phyloP scores from a whole-genome alignment of 2,888 invertebrate species.

The Ophraella communa region DNA sequence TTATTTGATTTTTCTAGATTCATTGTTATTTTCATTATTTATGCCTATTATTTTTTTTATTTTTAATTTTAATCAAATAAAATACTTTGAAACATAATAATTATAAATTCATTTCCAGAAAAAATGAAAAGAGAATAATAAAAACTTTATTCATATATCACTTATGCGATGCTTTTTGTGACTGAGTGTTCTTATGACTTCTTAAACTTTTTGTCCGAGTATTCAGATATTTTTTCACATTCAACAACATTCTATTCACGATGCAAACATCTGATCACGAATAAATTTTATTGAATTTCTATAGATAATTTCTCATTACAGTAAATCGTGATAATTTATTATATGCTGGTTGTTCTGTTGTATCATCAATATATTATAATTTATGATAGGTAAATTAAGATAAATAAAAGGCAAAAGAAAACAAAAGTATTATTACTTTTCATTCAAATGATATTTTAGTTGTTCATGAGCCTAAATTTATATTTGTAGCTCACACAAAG shows the following conservation, averaged over 20 bases:
- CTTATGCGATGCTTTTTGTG: too few relatives aligned
- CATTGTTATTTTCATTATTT: too few relatives aligned
- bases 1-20: too few relatives aligned
- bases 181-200: too few relatives aligned
- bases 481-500: slow-evolving; percentile 10
- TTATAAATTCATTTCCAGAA: too few relatives aligned
- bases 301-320: neutral
- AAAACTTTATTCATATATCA: too few relatives aligned
- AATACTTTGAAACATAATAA: too few relatives aligned
- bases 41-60: too few relatives aligned
- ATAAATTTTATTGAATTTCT: neutral
- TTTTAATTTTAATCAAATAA: too few relatives aligned
- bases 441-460: slow-evolving; percentile 16
- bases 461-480: slow-evolving; percentile 17
- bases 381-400: neutral
- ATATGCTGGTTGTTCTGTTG: neutral
- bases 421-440: neutral
- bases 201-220: too few relatives aligned
- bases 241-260: neutral
- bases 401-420: neutral
- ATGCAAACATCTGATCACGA: neutral
- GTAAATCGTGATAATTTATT: neutral
- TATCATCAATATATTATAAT: neutral
- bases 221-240: too few relatives aligned
- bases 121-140: too few relatives aligned